These are phyloP conservation scores for Tarsius wallacei DNA, from an alignment of 2,797 vertebrate genomes.

Conservation along the genomic window DNA sequence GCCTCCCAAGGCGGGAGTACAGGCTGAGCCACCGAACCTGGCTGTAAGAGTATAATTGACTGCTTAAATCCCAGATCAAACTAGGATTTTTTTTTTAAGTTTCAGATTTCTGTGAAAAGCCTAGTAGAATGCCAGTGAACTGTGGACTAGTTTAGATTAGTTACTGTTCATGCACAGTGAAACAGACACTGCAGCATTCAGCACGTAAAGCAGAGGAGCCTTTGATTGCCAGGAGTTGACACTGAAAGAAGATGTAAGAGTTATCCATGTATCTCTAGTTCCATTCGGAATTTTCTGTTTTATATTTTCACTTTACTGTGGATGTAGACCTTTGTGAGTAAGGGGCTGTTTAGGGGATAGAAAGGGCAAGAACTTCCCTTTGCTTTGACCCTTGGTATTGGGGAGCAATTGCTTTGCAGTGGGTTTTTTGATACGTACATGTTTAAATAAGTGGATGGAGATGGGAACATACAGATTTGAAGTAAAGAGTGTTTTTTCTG, in stretches of 20 bases:
- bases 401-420: slow-evolving; percentile 33
- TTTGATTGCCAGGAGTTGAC: slow-evolving; percentile 11
- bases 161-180: slow-evolving; percentile 36
- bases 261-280: slow-evolving; percentile 26
- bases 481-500: background rate
- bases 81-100: background rate
- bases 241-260: background rate
- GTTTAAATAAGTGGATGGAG: slow-evolving; percentile 48
- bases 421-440: background rate
- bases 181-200: background rate
- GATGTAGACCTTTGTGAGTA: background rate
- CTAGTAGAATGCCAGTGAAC: background rate
- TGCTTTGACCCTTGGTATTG: slow-evolving; percentile 49
- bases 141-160: background rate
- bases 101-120: slow-evolving; percentile 48
- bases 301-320: slow-evolving; percentile 62
- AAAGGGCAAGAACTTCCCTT: slow-evolving; percentile 32
- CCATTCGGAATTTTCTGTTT: slow-evolving; percentile 36
- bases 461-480: background rate
- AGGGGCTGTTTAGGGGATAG: background rate
- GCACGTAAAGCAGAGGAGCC: background rate
- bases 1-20: too few relatives aligned
- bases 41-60: slow-evolving; percentile 45
- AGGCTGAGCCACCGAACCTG: too few relatives aligned
- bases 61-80: slow-evolving; percentile 59